Evolutionary conservation across 2,888 invertebrate genomes (phyloP).

Genomic region (Harpagoxenus sublaevis): DNA sequence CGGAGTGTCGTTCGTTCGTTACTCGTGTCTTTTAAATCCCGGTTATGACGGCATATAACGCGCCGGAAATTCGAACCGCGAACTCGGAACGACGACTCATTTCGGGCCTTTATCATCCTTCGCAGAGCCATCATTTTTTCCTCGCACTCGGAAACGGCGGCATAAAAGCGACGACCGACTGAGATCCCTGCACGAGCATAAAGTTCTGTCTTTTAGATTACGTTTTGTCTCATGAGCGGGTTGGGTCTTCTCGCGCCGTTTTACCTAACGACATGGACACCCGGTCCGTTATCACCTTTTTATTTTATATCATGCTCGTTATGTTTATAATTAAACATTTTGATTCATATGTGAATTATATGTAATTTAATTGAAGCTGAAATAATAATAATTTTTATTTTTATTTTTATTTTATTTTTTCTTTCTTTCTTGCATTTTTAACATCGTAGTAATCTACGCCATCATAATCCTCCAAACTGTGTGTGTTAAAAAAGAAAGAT

Average conservation of each 20-base stretch:
- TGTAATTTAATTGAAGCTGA: neutral
- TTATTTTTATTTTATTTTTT: too few relatives aligned
- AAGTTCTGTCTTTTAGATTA: slow-evolving; percentile 43
- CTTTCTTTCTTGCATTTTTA: neutral
- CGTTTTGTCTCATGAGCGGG: slow-evolving; percentile 2
- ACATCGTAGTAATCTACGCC: neutral
- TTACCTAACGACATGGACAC: neutral
- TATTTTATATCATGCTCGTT: neutral
- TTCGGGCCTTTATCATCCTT: slow-evolving; percentile 52
- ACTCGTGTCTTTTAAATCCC: slow-evolving; percentile 66
- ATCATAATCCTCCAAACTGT: neutral
- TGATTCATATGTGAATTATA: neutral
- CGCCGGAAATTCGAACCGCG: slow-evolving; percentile 64
- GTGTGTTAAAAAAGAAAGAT: neutral
- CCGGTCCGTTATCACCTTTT: neutral
- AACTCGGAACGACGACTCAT: slow-evolving; percentile 37
- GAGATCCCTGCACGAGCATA: slow-evolving; percentile 38
- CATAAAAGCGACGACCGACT: slow-evolving; percentile 39
- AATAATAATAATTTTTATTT: neutral
- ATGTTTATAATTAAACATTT: neutral
- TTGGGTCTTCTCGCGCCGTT: slow-evolving; percentile 8
- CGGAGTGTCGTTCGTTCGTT: slow-evolving; percentile 68
- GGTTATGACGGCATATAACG: slow-evolving; percentile 66
- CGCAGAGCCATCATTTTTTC: slow-evolving; percentile 24
- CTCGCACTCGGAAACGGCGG: neutral